Evolutionary conservation across 2,113 vertebrate species (phyloP).

Genomic region (Lamprologus tigripictilis): DNA sequence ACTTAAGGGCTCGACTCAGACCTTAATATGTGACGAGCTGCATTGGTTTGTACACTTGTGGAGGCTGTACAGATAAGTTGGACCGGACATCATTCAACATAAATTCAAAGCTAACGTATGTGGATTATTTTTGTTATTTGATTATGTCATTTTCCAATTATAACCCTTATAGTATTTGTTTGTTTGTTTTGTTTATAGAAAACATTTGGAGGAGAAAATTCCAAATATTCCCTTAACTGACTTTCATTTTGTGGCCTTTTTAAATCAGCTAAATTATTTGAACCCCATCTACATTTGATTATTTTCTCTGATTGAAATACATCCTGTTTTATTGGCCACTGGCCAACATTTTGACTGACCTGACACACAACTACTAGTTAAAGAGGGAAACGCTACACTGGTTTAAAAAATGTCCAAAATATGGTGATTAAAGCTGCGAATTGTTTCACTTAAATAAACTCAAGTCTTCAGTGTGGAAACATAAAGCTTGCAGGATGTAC

Average conservation of each 20-base stretch:
- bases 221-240: not conserved
- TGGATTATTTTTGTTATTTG: not conserved
- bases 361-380: not conserved
- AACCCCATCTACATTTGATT: not conserved
- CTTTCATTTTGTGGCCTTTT: not conserved
- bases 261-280: not conserved
- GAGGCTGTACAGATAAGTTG: not conserved
- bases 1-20: too few relatives aligned
- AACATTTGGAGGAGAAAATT: not conserved
- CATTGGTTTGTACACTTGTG: not conserved
- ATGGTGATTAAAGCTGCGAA: not conserved
- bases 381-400: not conserved
- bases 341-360: not conserved
- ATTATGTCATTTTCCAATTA: not conserved
- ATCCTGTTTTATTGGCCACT: not conserved
- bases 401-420: not conserved
- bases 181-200: not conserved
- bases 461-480: not conserved
- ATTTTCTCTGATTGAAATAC: not conserved
- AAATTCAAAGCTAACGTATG: not conserved
- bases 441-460: not conserved
- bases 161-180: not conserved
- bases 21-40: not conserved
- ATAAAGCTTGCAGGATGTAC: accelerated
- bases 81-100: not conserved